phyloP scores from a whole-genome alignment of 2,113 vertebrate species.

The Herpetotheres cachinnans region DNA sequence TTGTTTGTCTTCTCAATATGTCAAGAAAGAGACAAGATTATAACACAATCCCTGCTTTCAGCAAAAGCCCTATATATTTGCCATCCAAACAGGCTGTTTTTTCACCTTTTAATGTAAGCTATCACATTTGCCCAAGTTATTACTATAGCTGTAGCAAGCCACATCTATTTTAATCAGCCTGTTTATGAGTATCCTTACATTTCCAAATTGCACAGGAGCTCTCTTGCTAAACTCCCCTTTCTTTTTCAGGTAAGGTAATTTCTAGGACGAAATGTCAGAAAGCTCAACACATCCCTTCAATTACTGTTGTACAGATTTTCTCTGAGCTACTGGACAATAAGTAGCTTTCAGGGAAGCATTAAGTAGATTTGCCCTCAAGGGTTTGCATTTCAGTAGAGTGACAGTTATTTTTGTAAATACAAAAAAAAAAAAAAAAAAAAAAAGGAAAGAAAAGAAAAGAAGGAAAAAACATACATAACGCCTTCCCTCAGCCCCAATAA shows the following conservation, averaged over 20 bases:
- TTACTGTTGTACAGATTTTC: slow-evolving; percentile 55
- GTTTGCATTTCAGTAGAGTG: slow-evolving; percentile 70
- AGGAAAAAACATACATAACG: background rate
- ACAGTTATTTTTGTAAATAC: slow-evolving; percentile 73
- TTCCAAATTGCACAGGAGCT: slow-evolving; percentile 2
- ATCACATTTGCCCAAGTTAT: background rate
- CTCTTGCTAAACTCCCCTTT: slow-evolving; percentile 1
- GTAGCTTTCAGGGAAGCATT: slow-evolving; percentile 70
- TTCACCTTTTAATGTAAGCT: background rate
- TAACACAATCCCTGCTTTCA: background rate
- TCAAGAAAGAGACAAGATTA: slow-evolving; percentile 23
- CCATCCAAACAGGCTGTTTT: slow-evolving; percentile 1
- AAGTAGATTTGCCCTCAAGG: slow-evolving; percentile 70
- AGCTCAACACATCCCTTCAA: slow-evolving; percentile 51
- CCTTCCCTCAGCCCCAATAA: slow-evolving; percentile 19
- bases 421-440: background rate
- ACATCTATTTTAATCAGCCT: slow-evolving; percentile 29
- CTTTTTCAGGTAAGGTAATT: slow-evolving; percentile 47
- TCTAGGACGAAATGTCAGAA: slow-evolving; percentile 37
- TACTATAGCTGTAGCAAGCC: background rate
- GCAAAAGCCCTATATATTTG: background rate
- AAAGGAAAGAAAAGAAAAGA: background rate
- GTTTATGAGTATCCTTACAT: background rate
- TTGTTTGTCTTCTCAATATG: slow-evolving; percentile 33
- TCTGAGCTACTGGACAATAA: slow-evolving; percentile 65